Conservation (phyloP, 2,113 vertebrate species). For the Epinephelus cyanopodus region DNA sequence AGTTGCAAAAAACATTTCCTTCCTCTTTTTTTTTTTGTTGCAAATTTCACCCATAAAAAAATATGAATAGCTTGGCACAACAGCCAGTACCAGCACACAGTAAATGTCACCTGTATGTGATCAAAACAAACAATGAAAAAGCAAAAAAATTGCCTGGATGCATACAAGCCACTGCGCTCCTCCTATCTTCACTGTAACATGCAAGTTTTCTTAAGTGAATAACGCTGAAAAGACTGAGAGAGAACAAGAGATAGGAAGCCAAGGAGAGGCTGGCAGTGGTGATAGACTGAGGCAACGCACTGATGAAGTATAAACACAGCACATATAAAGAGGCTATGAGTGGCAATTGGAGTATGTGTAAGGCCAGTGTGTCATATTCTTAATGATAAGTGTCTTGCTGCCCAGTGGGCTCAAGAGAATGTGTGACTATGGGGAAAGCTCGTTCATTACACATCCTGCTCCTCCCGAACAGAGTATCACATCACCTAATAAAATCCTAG, state of each 20-base stretch:
- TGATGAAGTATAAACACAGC: slow-evolving; percentile 19
- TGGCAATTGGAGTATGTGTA: slow-evolving; percentile 45
- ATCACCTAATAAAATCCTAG: slow-evolving; percentile 16
- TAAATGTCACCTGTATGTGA: slow-evolving; percentile 62
- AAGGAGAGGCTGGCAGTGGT: neutral
- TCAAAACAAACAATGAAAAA: slow-evolving; percentile 42
- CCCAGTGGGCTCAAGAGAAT: slow-evolving; percentile 2
- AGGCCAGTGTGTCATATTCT: slow-evolving; percentile 34
- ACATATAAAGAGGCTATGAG: neutral
- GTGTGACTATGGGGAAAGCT: slow-evolving; percentile 3
- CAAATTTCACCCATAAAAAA: slow-evolving; percentile 13
- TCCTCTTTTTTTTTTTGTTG: neutral
- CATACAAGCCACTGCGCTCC: neutral
- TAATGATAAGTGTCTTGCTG: slow-evolving; percentile 24
- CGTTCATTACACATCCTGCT: neutral
- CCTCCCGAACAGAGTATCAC: neutral
- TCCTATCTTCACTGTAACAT: neutral
- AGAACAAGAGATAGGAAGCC: neutral
- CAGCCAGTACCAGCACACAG: slow-evolving; percentile 4
- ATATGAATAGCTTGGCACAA: slow-evolving; percentile 8
- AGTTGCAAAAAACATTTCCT: neutral
- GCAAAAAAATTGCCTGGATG: slow-evolving; percentile 15
- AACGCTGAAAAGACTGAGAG: neutral
- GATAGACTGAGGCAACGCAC: neutral
- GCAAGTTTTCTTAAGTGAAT: neutral